A percentile compares a stretch with the other conserved stretches of the same genome.
phyloP scores from a whole-genome alignment of 2,888 invertebrate genomes.

The Cinara cedri region DNA sequence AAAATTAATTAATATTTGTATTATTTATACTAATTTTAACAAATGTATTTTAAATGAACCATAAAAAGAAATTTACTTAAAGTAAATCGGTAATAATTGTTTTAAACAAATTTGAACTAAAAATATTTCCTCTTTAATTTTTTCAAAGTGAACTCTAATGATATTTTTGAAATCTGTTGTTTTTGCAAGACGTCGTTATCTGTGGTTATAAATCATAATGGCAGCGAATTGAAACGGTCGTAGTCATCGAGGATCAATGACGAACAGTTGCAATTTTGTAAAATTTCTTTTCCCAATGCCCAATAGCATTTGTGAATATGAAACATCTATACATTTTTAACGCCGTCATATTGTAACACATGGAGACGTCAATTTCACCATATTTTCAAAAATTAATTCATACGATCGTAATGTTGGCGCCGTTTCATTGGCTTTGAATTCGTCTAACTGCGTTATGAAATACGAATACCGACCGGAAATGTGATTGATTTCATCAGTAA shows the following conservation, averaged over 20 bases:
- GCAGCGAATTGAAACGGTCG: not conserved
- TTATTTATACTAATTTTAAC: not conserved
- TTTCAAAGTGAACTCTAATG: not conserved
- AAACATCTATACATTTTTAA: not conserved
- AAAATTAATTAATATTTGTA: not conserved
- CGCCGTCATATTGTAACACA: no score
- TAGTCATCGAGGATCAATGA: not conserved
- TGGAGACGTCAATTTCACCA: no score
- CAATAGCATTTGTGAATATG: not conserved
- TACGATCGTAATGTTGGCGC: no score
- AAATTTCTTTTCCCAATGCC: not conserved
- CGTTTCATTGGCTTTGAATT: no score
- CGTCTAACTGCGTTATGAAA: no score
- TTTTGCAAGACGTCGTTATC: no score
- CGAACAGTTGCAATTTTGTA: not conserved
- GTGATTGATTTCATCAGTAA: no score
- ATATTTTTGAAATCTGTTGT: not conserved
- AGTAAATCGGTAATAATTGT: not conserved
- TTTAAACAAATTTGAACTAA: not conserved
- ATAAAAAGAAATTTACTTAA: not conserved
- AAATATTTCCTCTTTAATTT: not conserved
- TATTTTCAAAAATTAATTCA: no score
- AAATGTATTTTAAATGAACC: not conserved
- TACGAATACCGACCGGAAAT: no score
- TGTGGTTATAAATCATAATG: no score